phyloP scores from a whole-genome alignment of 2,888 invertebrate genomes.

The Drosophila diplacantha region DNA sequence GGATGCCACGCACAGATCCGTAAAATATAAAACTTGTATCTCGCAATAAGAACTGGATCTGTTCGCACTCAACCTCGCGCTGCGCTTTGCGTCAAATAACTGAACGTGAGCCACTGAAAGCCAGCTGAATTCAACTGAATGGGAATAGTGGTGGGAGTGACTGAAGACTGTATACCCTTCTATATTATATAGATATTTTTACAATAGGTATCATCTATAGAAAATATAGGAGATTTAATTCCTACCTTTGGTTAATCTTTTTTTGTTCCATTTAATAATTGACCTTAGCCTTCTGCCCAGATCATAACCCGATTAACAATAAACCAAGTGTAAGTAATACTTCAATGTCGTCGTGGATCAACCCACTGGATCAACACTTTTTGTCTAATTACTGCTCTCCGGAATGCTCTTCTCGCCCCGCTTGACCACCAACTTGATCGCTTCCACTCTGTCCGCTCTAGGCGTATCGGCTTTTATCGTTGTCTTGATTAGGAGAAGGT shows the following conservation, averaged over 20 bases:
- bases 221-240: not conserved
- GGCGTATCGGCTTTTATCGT: slow-evolving; percentile 60
- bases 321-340: slow-evolving; percentile 36
- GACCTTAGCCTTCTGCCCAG: not conserved
- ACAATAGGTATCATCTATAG: not conserved
- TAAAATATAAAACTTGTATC: slow-evolving; percentile 23
- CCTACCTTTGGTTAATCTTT: not conserved
- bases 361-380: slow-evolving; percentile 51
- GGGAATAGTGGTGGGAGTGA: not conserved
- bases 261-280: not conserved
- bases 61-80: slow-evolving; percentile 47
- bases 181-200: not conserved
- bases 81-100: slow-evolving; percentile 50
- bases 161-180: slow-evolving; percentile 17
- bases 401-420: slow-evolving; percentile 18
- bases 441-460: slow-evolving; percentile 13
- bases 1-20: slow-evolving; percentile 12
- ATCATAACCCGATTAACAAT: slow-evolving; percentile 24
- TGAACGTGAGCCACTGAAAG: slow-evolving; percentile 31
- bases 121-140: slow-evolving; percentile 40
- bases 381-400: slow-evolving; percentile 55
- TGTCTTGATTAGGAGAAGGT: slow-evolving; percentile 70
- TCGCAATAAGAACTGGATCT: slow-evolving; percentile 38
- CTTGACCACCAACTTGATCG: slow-evolving; percentile 42
- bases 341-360: slow-evolving; percentile 47